Conservation (phyloP, 2,888 invertebrate genomes). For the Caenorhabditis sp. region DNA sequence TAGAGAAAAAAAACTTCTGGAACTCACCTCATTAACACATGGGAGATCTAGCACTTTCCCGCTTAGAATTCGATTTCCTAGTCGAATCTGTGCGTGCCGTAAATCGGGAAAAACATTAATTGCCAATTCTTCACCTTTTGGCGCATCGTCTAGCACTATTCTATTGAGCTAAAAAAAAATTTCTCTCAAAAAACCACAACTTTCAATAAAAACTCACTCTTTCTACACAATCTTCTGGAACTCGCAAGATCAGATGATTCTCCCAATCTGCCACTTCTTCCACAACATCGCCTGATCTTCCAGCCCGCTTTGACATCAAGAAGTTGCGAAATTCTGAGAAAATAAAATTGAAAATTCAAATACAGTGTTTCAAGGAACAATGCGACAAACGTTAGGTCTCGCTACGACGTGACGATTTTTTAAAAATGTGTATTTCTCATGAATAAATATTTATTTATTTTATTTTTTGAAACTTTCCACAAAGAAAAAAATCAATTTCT, state of each 20-base stretch:
- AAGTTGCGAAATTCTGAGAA: not conserved
- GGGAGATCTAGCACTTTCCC: slow-evolving; percentile 67
- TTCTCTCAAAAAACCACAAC: not conserved
- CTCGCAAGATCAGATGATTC: slow-evolving; percentile 62
- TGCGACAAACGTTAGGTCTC: no score
- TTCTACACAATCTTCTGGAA: slow-evolving; percentile 59
- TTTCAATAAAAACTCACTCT: slow-evolving; percentile 9
- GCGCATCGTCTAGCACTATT: slow-evolving; percentile 33
- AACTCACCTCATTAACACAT: slow-evolving; percentile 65
- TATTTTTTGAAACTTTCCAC: no score
- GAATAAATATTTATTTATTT: no score
- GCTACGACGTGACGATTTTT: no score
- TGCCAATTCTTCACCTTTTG: slow-evolving; percentile 50
- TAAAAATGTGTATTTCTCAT: no score
- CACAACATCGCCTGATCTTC: not conserved
- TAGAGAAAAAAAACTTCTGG: not conserved
- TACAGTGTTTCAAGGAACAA: not conserved
- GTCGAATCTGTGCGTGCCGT: slow-evolving; percentile 53
- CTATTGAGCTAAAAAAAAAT: slow-evolving; percentile 25
- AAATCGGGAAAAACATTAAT: slow-evolving; percentile 57
- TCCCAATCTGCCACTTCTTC: slow-evolving; percentile 65
- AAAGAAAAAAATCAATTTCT: not conserved
- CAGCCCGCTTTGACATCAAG: not conserved
- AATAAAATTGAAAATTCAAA: not conserved
- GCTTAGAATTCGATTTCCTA: slow-evolving; percentile 55